These are phyloP conservation scores for Zaprionus africanus DNA, from an alignment of 1,140 invertebrate species.

Conservation along the genomic window DNA sequence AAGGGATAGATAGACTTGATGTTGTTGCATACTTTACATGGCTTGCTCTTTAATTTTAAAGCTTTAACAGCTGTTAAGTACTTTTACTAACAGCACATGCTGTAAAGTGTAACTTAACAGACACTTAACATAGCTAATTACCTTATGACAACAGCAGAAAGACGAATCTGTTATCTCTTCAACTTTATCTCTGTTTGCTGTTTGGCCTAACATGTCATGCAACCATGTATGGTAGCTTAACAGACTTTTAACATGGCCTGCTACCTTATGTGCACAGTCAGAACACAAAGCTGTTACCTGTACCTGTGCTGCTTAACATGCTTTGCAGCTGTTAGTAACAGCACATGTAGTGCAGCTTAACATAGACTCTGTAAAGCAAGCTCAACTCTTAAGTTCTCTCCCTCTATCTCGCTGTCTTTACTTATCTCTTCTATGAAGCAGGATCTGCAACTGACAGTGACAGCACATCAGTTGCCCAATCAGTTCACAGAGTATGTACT, in stretches of 20 bases:
- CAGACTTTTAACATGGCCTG: neutral
- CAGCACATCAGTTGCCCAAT: neutral
- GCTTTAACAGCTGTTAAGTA: neutral
- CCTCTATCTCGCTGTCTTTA: too few relatives aligned
- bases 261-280: too few relatives aligned
- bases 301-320: neutral
- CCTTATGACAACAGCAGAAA: too few relatives aligned
- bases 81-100: neutral
- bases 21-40: neutral
- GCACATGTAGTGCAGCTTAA: neutral
- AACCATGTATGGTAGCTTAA: neutral
- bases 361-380: neutral
- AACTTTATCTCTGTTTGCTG: too few relatives aligned
- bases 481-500: neutral
- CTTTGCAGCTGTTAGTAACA: neutral
- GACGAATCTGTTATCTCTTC: too few relatives aligned
- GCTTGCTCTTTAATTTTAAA: neutral
- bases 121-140: neutral
- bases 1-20: too few relatives aligned
- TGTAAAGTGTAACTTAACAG: neutral
- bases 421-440: too few relatives aligned
- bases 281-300: too few relatives aligned
- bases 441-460: neutral
- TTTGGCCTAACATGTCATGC: neutral
- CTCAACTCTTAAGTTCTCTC: neutral